Conservation (phyloP, 2,797 vertebrate genomes). For the Schizopygopsis malacanthus region DNA sequence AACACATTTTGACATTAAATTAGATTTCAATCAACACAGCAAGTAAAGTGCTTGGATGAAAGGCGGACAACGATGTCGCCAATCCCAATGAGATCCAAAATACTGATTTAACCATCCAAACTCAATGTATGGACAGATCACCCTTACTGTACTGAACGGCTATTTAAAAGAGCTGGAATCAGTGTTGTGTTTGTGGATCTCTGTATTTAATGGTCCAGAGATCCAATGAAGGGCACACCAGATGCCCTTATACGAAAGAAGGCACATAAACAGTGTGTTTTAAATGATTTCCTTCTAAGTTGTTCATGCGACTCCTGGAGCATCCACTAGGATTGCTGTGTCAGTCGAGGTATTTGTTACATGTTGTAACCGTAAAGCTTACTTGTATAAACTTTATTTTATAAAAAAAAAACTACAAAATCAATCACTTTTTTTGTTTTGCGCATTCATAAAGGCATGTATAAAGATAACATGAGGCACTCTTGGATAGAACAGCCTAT, state of each 20-base stretch:
- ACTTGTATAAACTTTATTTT: constrained; percentile 55
- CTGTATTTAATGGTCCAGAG: constrained; percentile 7
- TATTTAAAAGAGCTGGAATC: constrained; percentile 5
- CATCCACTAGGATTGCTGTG: constrained; percentile 20
- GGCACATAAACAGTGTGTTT: constrained; percentile 38
- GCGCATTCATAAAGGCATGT: constrained; percentile 60
- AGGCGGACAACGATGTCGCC: constrained; percentile 64
- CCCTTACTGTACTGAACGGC: constrained; percentile 11
- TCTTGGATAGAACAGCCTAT: constrained; percentile 46
- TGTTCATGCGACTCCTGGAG: constrained; percentile 35
- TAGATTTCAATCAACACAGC: constrained; percentile 78
- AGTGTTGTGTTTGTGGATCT: not conserved
- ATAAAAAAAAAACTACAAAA: constrained; percentile 65
- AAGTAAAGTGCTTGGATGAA: constrained; percentile 89
- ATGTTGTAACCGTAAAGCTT: constrained; percentile 56
- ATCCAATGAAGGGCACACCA: not conserved
- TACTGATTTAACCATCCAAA: constrained; percentile 41
- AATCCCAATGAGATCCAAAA: constrained; percentile 44
- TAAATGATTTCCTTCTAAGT: constrained; percentile 52
- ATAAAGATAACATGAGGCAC: constrained; percentile 48
- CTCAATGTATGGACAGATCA: constrained; percentile 10
- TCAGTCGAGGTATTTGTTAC: constrained; percentile 74
- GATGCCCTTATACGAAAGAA: not conserved
- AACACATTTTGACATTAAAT: constrained; percentile 56
- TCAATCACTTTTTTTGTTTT: constrained; percentile 52